These are phyloP conservation scores for Escarpia spicata DNA, from an alignment of 2,888 invertebrate genomes.

Conservation along the genomic window DNA sequence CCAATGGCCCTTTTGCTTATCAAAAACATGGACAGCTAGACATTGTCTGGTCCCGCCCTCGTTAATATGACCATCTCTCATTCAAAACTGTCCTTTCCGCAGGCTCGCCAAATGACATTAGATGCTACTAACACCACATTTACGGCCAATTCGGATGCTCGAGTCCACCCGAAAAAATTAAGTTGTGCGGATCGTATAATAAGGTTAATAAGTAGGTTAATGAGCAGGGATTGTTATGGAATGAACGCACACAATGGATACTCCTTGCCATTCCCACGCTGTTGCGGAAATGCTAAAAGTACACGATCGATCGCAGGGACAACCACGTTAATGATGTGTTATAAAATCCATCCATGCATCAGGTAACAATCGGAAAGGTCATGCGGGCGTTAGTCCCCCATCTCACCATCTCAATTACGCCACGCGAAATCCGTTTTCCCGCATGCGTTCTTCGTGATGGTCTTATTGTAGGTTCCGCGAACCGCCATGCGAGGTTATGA, in stretches of 20 bases:
- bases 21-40: not conserved
- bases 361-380: conserved; percentile 4
- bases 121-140: not conserved
- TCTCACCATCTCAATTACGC: not conserved
- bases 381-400: not conserved
- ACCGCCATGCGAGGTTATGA: too few relatives aligned
- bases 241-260: not conserved
- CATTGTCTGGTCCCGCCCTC: not conserved
- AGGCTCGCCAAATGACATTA: not conserved
- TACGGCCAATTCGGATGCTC: not conserved
- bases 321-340: not conserved
- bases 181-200: not conserved
- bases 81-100: not conserved
- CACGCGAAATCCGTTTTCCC: not conserved
- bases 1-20: too few relatives aligned
- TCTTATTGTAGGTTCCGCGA: too few relatives aligned
- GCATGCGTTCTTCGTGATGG: too few relatives aligned
- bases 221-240: not conserved
- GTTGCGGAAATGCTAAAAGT: not conserved
- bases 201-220: not conserved
- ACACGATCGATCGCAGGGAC: not conserved
- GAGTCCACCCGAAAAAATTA: not conserved
- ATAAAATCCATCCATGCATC: not conserved
- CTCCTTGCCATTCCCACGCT: not conserved
- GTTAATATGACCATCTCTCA: not conserved